These are phyloP conservation scores for Idaea dimidiata DNA, from an alignment of 2,888 invertebrate species.

Conservation along the genomic window DNA sequence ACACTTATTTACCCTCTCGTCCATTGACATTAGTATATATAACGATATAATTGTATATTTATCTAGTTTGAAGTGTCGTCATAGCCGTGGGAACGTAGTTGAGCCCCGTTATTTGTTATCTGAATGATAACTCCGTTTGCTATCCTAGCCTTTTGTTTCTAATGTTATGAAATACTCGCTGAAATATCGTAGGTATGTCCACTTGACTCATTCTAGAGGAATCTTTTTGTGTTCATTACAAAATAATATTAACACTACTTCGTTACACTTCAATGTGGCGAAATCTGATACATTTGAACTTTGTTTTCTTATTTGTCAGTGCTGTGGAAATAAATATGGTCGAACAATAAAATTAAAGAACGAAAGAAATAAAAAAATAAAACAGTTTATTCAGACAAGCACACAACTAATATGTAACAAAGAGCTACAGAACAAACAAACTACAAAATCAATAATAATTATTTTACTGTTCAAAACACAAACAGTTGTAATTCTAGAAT, in stretches of 20 bases:
- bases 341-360: too few species aligned
- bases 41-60: neutral
- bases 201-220: neutral
- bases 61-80: neutral
- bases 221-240: neutral
- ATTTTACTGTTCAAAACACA: too few species aligned
- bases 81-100: neutral
- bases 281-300: neutral
- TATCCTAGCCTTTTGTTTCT: conserved; percentile 30
- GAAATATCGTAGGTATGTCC: neutral
- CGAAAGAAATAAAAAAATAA: too few species aligned
- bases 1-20: neutral
- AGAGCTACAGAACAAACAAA: too few species aligned
- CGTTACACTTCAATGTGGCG: neutral
- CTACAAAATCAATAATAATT: too few species aligned
- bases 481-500: too few species aligned
- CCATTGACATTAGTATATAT: neutral
- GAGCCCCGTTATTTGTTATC: neutral
- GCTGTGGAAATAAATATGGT: too few species aligned
- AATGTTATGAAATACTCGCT: conserved; percentile 22
- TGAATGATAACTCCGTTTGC: conserved; percentile 25
- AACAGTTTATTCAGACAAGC: too few species aligned
- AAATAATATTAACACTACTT: neutral
- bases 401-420: too few species aligned
- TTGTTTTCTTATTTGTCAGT: too few species aligned